A percentile compares a stretch with the other conserved stretches of the same genome.
phyloP scores from a whole-genome alignment of 1,140 invertebrate species.

The Drosophila bocqueti region DNA sequence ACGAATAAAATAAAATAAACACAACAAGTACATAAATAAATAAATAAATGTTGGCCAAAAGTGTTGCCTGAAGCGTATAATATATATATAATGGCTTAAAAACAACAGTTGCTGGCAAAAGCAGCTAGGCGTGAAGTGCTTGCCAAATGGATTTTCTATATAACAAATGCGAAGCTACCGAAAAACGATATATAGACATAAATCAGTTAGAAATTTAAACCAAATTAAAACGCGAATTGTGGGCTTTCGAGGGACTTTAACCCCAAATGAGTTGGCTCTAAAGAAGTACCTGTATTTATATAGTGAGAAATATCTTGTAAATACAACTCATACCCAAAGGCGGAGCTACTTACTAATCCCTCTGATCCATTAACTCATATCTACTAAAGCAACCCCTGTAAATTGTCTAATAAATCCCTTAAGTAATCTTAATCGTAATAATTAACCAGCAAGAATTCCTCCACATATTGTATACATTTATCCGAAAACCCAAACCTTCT shows the following conservation, averaged over 20 bases:
- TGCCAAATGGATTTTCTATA: constrained; percentile 80
- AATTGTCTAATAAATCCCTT: neutral
- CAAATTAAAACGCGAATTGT: constrained; percentile 33
- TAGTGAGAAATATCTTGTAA: too few species aligned
- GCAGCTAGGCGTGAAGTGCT: constrained; percentile 79
- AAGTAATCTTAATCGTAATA: too few species aligned
- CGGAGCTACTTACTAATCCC: constrained; percentile 2
- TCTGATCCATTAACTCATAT: constrained; percentile 1
- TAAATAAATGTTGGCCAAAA: constrained; percentile 71
- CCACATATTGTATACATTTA: neutral
- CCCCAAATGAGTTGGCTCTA: constrained; percentile 17
- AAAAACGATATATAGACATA: constrained; percentile 14
- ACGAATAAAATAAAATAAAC: constrained; percentile 37
- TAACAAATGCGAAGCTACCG: constrained; percentile 46
- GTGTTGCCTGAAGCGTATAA: constrained; percentile 51
- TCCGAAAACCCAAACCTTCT: neutral
- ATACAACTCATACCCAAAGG: neutral
- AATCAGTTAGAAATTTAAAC: constrained; percentile 53
- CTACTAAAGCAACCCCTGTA: neutral
- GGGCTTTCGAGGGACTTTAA: constrained; percentile 1
- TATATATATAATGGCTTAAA: constrained; percentile 32
- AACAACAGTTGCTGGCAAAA: constrained; percentile 61
- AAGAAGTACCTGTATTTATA: constrained; percentile 10
- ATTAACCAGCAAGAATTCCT: neutral
- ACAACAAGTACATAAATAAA: constrained; percentile 41